A percentile compares a stretch with the other conserved stretches of the same genome.
Evolutionary conservation across 2,888 invertebrate species (phyloP).

Genomic region (Aleiodes alternator): DNA sequence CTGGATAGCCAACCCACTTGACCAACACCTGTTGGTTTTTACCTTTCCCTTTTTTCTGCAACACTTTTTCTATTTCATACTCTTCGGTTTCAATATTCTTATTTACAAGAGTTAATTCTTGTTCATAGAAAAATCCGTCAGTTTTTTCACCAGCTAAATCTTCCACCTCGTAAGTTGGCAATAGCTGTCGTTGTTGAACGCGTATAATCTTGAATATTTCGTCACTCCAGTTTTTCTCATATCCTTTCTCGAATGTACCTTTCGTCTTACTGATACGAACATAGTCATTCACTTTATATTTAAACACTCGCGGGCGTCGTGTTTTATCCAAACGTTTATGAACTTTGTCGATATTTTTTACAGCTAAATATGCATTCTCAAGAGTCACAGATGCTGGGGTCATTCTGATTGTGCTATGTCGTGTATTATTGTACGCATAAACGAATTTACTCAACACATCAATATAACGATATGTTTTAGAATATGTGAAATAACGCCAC

Average conservation of each 20-base stretch:
- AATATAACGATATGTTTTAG: slow-evolving; percentile 55
- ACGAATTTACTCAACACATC: slow-evolving; percentile 57
- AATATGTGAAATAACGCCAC: no score
- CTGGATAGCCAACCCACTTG: background rate
- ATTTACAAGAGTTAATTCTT: no score
- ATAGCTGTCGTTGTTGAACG: no score
- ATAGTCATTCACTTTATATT: slow-evolving; percentile 21
- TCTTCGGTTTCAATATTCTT: background rate
- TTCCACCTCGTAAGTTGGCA: no score
- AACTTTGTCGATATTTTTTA: background rate
- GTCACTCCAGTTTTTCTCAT: no score
- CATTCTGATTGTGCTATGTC: slow-evolving; percentile 52
- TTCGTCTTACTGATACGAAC: slow-evolving; percentile 3
- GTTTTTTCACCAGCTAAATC: no score
- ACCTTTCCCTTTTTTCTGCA: background rate
- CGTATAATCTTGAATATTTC: no score
- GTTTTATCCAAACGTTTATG: background rate
- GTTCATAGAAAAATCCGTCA: no score
- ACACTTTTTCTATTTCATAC: no score
- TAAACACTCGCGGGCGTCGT: background rate
- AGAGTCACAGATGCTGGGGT: background rate
- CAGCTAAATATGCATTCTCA: background rate
- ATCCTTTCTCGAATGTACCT: slow-evolving; percentile 1
- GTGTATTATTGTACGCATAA: slow-evolving; percentile 56
- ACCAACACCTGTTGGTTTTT: background rate